These are phyloP conservation scores for Camponotus fellah DNA, from an alignment of 2,888 invertebrate species.

Conservation along the genomic window DNA sequence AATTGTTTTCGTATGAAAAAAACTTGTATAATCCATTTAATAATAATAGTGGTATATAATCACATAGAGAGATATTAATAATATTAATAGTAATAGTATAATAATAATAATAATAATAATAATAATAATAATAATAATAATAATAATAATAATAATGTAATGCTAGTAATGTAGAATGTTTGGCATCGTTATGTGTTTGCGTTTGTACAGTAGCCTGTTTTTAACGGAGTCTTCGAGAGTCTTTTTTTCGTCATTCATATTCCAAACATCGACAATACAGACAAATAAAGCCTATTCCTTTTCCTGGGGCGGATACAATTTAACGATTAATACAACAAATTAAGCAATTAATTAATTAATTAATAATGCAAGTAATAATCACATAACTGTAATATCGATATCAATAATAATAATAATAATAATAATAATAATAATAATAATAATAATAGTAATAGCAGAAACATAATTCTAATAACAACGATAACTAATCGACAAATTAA, in stretches of 20 bases:
- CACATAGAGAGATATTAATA: constrained; percentile 70
- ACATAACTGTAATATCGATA: constrained; percentile 52
- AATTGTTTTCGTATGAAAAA: constrained; percentile 45
- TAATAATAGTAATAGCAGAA: constrained; percentile 54
- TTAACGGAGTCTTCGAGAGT: constrained; percentile 23
- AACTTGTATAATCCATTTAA: constrained; percentile 64
- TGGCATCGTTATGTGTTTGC: constrained; percentile 83
- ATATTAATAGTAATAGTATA: constrained; percentile 53
- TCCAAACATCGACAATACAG: constrained; percentile 42
- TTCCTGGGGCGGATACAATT: constrained; percentile 51
- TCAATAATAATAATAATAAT: constrained; percentile 66
- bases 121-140: constrained; percentile 71
- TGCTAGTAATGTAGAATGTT: constrained; percentile 83
- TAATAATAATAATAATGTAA: constrained; percentile 69
- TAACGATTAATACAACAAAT: constrained; percentile 66
- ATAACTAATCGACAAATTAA: constrained; percentile 70
- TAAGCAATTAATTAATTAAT: constrained; percentile 65
- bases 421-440: constrained; percentile 61
- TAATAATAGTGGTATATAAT: constrained; percentile 63
- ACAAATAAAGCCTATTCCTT: constrained; percentile 55
- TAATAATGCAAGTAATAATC: constrained; percentile 56
- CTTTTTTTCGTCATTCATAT: constrained; percentile 5
- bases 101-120: constrained; percentile 68
- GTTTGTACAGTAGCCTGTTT: constrained; percentile 80
- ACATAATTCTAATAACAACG: constrained; percentile 70